A percentile compares a stretch with the other conserved stretches of the same genome.
Evolutionary conservation across 2,888 invertebrate genomes (phyloP).

Genomic region (Empis livida): DNA sequence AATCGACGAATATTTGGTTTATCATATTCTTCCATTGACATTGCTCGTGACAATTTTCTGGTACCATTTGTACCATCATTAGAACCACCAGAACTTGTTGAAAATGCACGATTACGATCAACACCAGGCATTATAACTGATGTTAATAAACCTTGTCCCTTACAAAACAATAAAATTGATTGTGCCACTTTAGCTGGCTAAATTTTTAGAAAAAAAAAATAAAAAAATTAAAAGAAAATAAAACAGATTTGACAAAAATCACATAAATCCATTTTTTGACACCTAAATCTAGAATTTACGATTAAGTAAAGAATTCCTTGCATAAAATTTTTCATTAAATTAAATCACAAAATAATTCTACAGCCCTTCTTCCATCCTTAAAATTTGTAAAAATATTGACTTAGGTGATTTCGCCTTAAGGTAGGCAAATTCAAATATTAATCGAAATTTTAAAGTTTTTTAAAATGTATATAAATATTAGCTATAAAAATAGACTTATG

Average conservation of each 20-base stretch:
- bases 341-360: too few relatives aligned
- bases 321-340: too few relatives aligned
- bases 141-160: conserved; percentile 72
- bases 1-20: conserved; percentile 63
- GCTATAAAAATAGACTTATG: too few relatives aligned
- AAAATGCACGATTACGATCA: conserved; percentile 49
- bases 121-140: conserved; percentile 71
- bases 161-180: conserved; percentile 75
- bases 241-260: background rate
- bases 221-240: background rate
- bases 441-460: too few relatives aligned
- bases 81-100: conserved; percentile 43
- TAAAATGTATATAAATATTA: too few relatives aligned
- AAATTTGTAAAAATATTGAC: too few relatives aligned
- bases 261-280: too few relatives aligned
- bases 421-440: background rate
- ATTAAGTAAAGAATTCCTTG: too few relatives aligned
- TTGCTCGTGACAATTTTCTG: conserved; percentile 42
- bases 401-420: too few relatives aligned
- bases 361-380: too few relatives aligned
- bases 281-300: too few relatives aligned
- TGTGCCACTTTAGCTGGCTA: conserved; percentile 80
- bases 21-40: conserved; percentile 76
- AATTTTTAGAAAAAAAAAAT: conserved; percentile 13
- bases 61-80: conserved; percentile 35